These are phyloP conservation scores for Geococcyx californianus DNA, from an alignment of 2,113 vertebrate species.

Conservation along the genomic window DNA sequence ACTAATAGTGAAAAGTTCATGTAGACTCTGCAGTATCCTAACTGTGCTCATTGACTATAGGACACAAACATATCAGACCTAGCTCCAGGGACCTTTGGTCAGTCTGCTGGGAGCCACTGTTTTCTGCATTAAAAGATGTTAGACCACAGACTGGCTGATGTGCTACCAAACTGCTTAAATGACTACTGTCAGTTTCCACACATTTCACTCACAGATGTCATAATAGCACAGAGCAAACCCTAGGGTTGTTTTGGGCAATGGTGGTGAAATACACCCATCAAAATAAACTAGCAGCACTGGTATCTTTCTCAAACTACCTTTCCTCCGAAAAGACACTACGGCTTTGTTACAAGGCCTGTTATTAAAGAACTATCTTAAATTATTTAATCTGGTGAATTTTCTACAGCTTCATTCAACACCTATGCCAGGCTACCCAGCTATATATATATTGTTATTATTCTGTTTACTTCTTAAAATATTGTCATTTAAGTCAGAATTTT, in stretches of 20 bases:
- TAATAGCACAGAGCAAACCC: not conserved
- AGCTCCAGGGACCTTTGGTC: not conserved
- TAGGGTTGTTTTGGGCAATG: not conserved
- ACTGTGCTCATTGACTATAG: not conserved
- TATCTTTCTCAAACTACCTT: not conserved
- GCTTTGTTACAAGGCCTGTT: not conserved
- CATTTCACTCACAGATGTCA: not conserved
- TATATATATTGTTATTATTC: not conserved
- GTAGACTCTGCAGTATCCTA: not conserved
- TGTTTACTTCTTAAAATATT: not conserved
- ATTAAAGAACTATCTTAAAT: not conserved
- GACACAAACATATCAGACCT: not conserved
- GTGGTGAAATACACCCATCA: not conserved
- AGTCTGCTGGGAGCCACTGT: not conserved
- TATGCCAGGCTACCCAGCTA: fast-evolving
- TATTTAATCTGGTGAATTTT: not conserved
- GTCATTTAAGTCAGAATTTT: not conserved
- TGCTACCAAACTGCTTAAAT: not conserved
- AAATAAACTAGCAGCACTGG: not conserved
- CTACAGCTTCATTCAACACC: not conserved
- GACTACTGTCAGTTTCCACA: not conserved
- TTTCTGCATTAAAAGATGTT: not conserved
- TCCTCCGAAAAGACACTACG: not conserved
- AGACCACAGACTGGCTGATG: not conserved
- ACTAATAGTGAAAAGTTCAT: not conserved